Evolutionary conservation across 2,888 invertebrate species (phyloP).

Genomic region (Amphipoea oculea): DNA sequence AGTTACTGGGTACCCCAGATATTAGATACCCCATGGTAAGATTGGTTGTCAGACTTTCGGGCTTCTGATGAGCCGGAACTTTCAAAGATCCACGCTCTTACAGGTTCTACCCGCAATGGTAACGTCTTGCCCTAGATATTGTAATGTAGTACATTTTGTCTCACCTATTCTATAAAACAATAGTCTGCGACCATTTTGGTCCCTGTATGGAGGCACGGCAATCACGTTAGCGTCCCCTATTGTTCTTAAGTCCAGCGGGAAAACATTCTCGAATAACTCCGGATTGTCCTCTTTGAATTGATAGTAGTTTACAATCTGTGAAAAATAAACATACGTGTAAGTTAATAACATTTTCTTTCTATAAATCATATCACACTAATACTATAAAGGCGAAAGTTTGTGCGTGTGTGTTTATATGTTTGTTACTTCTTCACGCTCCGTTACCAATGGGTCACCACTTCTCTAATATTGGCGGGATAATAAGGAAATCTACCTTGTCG

Average conservation of each 20-base stretch:
- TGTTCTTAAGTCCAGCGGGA: slow-evolving; percentile 91
- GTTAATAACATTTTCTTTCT: neutral
- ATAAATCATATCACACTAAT: too few species aligned
- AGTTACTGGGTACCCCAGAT: too few species aligned
- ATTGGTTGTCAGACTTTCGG: neutral
- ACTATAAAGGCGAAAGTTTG: too few species aligned
- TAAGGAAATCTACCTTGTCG: neutral
- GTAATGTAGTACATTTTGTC: neutral
- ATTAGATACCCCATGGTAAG: neutral
- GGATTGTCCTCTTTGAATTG: slow-evolving; percentile 94
- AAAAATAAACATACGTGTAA: slow-evolving; percentile 36
- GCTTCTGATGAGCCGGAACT: neutral
- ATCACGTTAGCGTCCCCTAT: slow-evolving; percentile 93
- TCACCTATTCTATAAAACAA: slow-evolving; percentile 93
- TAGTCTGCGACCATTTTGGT: slow-evolving; percentile 93
- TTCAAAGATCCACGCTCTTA: neutral
- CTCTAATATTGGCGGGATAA: neutral
- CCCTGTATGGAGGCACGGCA: slow-evolving; percentile 94
- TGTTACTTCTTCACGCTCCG: too few species aligned
- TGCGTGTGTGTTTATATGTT: too few species aligned
- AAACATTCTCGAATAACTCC: slow-evolving; percentile 92
- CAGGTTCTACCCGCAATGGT: neutral
- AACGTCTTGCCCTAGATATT: neutral
- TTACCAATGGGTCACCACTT: too few species aligned
- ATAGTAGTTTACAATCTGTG: slow-evolving; percentile 94